Evolutionary conservation across 1,140 invertebrate species (phyloP), one percentile per base, ranked within the genome.

Genomic region (Drosophila bipectinata): DNA sequence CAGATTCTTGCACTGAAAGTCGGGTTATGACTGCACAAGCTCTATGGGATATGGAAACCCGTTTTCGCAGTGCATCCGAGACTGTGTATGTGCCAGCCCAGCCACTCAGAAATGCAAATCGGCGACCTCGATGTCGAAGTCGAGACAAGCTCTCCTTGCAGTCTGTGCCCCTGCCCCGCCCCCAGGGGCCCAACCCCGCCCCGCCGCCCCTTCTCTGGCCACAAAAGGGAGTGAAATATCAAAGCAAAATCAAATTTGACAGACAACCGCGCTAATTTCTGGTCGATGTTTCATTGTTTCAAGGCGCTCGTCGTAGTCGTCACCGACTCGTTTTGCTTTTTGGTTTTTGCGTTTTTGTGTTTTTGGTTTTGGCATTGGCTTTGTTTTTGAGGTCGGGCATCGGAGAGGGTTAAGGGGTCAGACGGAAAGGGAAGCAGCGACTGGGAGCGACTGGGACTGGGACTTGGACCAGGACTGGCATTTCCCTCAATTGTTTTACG

Each of bases 181-280:
- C 26, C 26, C 26, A 26, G 26, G 6, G 26, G 26, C 26, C 18
- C 18, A 18, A 18, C 1, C 18, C 18, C 18, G 26, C 6, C 26
- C 26, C 26, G 3, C 5, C 5, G 14, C 39, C 4, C 53, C 34
- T 6, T 6, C n/a, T 14, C 6, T 28, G 5, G 21, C 39, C 51
- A 7, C 12, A 9, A 26, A 24, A n/a, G 14, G 44, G 63, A 82
- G 74, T 77, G 72, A 83, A 75, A 88, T 87, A 83, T 88, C 83
- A 87, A 88, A 88, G 79, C 75, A 76, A 79, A 89, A 90, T 87
- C 74, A 79, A 90, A 82, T 90, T 90, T 90, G 85, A 90, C 85
- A 90, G 87, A 90, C 85, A 90, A 90, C 77, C 87, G 74, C 85
- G 85, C 85, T 89, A 90, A 90, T 90, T 90, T 89, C 79, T 79